Conservation (phyloP, 1,140 invertebrate genomes). For the Anadara kagoshimensis region DNA sequence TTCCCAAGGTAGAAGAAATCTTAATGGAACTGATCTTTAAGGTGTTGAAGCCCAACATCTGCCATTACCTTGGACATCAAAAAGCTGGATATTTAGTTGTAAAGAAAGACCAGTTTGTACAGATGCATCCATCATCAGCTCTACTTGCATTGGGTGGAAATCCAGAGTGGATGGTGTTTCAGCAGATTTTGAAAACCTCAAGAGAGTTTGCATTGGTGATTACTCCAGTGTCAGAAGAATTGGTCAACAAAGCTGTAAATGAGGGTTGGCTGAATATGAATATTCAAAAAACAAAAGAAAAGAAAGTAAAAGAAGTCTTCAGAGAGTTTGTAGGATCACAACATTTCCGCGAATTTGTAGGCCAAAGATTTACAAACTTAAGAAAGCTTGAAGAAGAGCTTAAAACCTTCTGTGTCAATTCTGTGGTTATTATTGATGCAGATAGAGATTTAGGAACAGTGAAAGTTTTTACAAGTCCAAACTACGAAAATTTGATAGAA, state of each 20-base stretch:
- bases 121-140: conserved; percentile 64
- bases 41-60: conserved; percentile 43
- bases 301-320: conserved; percentile 32
- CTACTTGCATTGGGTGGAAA: conserved; percentile 40
- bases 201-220: conserved; percentile 59
- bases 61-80: conserved; percentile 57
- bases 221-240: conserved; percentile 51
- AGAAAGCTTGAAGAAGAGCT: conserved; percentile 43
- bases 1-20: conserved; percentile 14
- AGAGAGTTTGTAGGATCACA: conserved; percentile 44
- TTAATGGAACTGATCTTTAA: conserved; percentile 55
- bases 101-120: conserved; percentile 43
- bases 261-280: conserved; percentile 41
- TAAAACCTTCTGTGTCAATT: conserved; percentile 13
- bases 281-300: conserved; percentile 30
- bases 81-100: conserved; percentile 57
- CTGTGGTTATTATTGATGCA: conserved; percentile 48
- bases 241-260: conserved; percentile 41
- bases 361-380: conserved; percentile 47
- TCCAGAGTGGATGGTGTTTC: conserved; percentile 61
- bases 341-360: conserved; percentile 47
- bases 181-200: conserved; percentile 56
- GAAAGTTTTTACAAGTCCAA: conserved; percentile 36
- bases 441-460: conserved; percentile 49
- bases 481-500: background rate